These are phyloP conservation scores for Bibio marci DNA, from an alignment of 2,888 invertebrate species.

Conservation along the genomic window DNA sequence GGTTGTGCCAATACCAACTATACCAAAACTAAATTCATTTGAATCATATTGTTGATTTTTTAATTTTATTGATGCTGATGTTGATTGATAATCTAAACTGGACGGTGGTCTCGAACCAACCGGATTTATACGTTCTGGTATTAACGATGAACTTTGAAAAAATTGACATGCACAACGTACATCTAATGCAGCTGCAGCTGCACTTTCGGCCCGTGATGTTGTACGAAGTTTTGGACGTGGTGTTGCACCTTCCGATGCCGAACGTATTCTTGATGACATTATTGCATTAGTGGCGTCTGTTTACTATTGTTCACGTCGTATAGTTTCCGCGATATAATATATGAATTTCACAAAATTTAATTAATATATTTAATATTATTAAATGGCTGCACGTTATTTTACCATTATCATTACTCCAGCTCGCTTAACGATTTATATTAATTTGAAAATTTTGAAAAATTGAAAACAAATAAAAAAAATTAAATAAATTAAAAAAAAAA, in stretches of 20 bases:
- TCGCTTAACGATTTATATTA: too few relatives aligned
- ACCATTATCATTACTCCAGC: too few relatives aligned
- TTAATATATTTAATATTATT: too few relatives aligned
- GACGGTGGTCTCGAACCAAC: slow-evolving; percentile 46
- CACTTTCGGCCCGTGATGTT: slow-evolving; percentile 53
- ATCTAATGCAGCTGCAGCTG: slow-evolving; percentile 54
- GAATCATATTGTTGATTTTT: neutral
- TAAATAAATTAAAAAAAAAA: slow-evolving; percentile 3
- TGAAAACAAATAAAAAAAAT: slow-evolving; percentile 2
- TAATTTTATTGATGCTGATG: neutral
- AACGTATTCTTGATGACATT: slow-evolving; percentile 35
- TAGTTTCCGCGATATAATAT: too few relatives aligned
- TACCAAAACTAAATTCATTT: slow-evolving; percentile 1
- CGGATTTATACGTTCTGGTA: slow-evolving; percentile 58
- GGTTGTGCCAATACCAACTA: neutral
- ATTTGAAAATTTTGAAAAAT: slow-evolving; percentile 4
- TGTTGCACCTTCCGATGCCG: slow-evolving; percentile 50
- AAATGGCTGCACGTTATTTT: too few relatives aligned
- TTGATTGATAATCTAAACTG: slow-evolving; percentile 17
- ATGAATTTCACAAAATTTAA: too few relatives aligned
- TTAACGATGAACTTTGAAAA: slow-evolving; percentile 60
- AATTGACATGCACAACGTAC: slow-evolving; percentile 76
- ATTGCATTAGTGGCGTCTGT: neutral
- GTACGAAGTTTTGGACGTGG: slow-evolving; percentile 43
- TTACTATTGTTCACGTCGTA: too few relatives aligned